A percentile compares a stretch with the other conserved stretches of the same genome.
phyloP scores from a whole-genome alignment of 1,140 invertebrate species.

The Bombus difficillimus region DNA sequence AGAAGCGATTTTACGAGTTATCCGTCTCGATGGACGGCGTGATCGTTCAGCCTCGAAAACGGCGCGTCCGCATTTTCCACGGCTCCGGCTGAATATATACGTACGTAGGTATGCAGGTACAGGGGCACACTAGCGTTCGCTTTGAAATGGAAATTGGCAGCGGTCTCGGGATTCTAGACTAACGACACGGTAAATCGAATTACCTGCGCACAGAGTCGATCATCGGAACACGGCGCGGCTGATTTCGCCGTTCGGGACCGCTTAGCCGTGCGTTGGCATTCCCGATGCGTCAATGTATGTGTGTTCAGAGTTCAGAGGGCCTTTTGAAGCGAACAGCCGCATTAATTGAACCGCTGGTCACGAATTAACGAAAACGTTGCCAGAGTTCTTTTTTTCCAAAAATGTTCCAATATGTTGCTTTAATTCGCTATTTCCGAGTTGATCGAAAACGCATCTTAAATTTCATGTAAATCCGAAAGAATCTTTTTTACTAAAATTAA shows the following conservation, averaged over 20 bases:
- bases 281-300: background rate
- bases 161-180: constrained; percentile 64
- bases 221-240: constrained; percentile 26
- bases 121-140: constrained; percentile 32
- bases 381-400: no score
- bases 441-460: no score
- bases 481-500: no score
- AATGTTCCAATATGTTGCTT: no score
- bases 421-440: no score
- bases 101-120: background rate
- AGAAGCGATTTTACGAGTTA: background rate
- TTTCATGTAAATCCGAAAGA: no score
- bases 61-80: background rate
- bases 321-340: background rate
- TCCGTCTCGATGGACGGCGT: background rate
- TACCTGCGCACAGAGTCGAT: constrained; percentile 55
- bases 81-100: background rate
- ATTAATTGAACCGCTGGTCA: background rate
- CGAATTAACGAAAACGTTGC: background rate
- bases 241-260: constrained; percentile 26
- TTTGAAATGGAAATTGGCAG: constrained; percentile 69
- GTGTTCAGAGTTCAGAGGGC: background rate
- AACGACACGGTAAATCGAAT: constrained; percentile 68
- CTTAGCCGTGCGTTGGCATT: background rate
- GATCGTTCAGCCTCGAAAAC: constrained; percentile 10